Conservation (phyloP, 2,888 invertebrate genomes). For the Callinectes sapidus region DNA sequence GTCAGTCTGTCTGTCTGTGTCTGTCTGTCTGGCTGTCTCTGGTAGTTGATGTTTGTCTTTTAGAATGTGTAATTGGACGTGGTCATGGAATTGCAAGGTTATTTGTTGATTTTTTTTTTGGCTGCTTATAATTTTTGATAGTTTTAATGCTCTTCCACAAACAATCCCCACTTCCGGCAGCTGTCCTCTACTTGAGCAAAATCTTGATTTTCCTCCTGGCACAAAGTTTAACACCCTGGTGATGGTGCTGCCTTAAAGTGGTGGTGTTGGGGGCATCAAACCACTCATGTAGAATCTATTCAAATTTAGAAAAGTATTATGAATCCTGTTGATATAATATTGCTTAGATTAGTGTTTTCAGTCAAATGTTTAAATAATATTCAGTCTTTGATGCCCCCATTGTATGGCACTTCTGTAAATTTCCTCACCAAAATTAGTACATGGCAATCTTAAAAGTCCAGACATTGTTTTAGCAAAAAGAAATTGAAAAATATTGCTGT, state of each 20-base stretch:
- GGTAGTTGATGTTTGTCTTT: conserved; percentile 49
- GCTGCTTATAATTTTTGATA: conserved; percentile 47
- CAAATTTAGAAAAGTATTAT: not conserved
- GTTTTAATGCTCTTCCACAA: conserved; percentile 50
- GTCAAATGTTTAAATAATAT: not conserved
- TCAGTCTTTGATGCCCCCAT: conserved; percentile 10
- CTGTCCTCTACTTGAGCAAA: conserved; percentile 29
- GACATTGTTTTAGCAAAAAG: not conserved
- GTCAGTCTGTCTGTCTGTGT: conserved; percentile 65
- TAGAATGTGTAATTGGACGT: conserved; percentile 50
- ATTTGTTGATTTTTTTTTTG: conserved; percentile 47
- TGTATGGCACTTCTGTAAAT: not conserved
- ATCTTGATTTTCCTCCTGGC: conserved; percentile 20
- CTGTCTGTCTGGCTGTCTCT: conserved; percentile 65
- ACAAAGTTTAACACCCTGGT: not conserved
- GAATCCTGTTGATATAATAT: not conserved
- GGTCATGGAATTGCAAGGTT: conserved; percentile 57
- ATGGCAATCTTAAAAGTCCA: conserved; percentile 16
- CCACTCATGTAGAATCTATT: not conserved
- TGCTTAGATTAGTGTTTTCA: not conserved
- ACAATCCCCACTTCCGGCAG: conserved; percentile 32
- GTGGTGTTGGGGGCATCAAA: conserved; percentile 7
- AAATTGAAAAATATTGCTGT: not conserved
- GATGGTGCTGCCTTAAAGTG: conserved; percentile 35
- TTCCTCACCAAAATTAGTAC: not conserved